Conservation (phyloP, 2,113 vertebrate genomes). For the Nasalis larvatus region DNA sequence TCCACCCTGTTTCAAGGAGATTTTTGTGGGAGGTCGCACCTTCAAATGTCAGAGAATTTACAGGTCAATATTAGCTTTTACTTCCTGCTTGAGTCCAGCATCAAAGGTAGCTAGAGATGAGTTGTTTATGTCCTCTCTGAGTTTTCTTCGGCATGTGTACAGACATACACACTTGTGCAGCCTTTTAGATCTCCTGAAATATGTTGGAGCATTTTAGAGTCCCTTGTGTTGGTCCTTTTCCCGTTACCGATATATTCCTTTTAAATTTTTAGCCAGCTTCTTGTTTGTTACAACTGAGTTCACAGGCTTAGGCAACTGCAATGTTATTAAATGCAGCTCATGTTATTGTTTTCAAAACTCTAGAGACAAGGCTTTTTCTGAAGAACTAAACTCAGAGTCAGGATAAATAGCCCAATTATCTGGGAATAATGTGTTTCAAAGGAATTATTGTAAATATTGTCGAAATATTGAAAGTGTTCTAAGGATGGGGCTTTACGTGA, state of each 20-base stretch:
- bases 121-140: not conserved
- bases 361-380: not conserved
- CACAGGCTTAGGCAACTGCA: not conserved
- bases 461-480: not conserved
- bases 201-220: not conserved
- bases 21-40: not conserved
- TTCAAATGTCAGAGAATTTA: not conserved
- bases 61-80: not conserved
- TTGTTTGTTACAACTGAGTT: not conserved
- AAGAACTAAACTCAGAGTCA: slow-evolving; percentile 23
- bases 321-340: not conserved
- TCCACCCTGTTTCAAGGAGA: not conserved
- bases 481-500: not conserved
- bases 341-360: not conserved
- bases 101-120: not conserved
- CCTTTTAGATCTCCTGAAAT: not conserved
- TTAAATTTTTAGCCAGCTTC: not conserved
- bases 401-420: not conserved
- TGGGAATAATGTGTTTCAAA: not conserved
- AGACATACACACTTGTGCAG: not conserved
- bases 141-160: not conserved
- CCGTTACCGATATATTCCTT: not conserved
- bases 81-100: not conserved
- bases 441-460: not conserved
- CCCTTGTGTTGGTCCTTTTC: not conserved